Evolutionary conservation across 2,113 vertebrate species (phyloP).

Genomic region (Neodon shergylaensis): DNA sequence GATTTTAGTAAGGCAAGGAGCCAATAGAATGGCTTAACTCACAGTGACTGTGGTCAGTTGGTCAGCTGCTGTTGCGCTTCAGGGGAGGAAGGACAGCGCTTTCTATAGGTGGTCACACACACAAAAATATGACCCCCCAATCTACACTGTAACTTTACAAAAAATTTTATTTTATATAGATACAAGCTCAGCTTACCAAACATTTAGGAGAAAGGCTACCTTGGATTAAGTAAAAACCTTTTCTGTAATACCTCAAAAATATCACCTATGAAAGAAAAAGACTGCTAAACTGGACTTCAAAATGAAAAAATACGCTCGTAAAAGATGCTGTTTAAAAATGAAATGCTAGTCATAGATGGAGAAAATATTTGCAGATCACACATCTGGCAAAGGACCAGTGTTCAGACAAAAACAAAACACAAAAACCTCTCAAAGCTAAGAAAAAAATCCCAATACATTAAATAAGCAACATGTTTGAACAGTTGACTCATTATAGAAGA

Average conservation of each 20-base stretch:
- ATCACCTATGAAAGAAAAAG: background rate
- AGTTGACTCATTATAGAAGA: background rate
- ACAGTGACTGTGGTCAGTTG: background rate
- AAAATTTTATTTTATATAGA: background rate
- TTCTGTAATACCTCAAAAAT: background rate
- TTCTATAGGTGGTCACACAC: background rate
- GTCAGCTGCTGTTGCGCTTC: background rate
- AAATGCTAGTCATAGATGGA: background rate
- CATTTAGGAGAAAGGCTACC: constrained; percentile 32
- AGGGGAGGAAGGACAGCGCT: background rate
- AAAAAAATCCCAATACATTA: background rate
- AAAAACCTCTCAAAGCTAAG: background rate
- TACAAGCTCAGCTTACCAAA: background rate
- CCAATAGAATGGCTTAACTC: background rate
- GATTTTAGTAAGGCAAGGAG: background rate
- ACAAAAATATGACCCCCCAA: background rate
- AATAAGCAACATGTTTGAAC: constrained; percentile 4
- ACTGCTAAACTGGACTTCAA: background rate
- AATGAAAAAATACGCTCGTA: background rate
- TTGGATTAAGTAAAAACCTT: background rate
- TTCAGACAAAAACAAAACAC: background rate
- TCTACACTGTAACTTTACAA: background rate
- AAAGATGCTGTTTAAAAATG: background rate
- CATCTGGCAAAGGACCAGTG: background rate
- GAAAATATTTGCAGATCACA: constrained; percentile 23